These are phyloP conservation scores for Psittacula cyanocephala DNA, from an alignment of 2,113 vertebrate genomes.

Conservation along the genomic window DNA sequence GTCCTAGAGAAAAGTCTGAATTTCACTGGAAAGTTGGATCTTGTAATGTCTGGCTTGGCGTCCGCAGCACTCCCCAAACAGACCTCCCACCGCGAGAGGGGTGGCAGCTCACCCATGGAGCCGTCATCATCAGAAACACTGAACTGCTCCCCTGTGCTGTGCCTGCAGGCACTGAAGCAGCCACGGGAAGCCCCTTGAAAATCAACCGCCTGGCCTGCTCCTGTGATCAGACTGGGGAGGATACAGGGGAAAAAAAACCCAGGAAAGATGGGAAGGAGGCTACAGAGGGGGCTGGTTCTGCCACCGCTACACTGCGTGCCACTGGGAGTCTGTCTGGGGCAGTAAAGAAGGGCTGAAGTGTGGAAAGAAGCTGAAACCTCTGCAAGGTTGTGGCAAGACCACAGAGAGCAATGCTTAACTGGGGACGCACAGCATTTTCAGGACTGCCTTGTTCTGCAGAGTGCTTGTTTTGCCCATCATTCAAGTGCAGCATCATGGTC, in stretches of 20 bases:
- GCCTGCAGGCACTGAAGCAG: background rate
- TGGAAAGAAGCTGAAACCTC: background rate
- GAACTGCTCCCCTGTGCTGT: background rate
- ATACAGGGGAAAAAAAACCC: background rate
- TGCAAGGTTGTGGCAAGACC: background rate
- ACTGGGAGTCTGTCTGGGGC: background rate
- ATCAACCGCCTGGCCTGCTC: background rate
- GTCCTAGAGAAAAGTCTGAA: conserved; percentile 67
- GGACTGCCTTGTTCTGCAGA: background rate
- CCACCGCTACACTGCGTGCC: background rate
- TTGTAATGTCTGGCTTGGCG: conserved; percentile 65
- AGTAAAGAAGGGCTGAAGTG: background rate
- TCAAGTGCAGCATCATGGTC: background rate
- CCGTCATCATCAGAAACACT: background rate
- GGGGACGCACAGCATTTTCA: background rate
- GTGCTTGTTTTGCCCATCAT: background rate
- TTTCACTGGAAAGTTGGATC: conserved; percentile 75
- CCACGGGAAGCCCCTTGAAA: background rate
- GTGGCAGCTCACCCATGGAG: conserved; percentile 43
- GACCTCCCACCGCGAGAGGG: conserved; percentile 57
- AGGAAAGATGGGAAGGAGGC: background rate
- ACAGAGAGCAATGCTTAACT: background rate
- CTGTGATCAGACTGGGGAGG: background rate
- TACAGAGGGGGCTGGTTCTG: background rate
- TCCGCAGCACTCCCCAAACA: conserved; percentile 19